phyloP scores from a whole-genome alignment of 1,140 invertebrate species.

The Drosophila orena region DNA sequence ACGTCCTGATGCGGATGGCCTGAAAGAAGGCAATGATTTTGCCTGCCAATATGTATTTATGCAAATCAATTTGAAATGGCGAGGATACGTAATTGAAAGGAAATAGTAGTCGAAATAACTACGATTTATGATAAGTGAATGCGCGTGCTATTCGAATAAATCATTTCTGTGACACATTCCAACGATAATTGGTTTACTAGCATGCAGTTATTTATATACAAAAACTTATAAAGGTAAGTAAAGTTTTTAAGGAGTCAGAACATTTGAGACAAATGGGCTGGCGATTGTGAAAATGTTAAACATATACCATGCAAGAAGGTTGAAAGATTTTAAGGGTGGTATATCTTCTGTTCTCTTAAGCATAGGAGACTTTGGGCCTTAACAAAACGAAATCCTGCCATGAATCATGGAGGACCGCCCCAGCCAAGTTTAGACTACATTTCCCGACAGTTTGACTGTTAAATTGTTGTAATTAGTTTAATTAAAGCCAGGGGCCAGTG shows the following conservation, averaged over 20 bases:
- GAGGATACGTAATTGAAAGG: conserved; percentile 20
- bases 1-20: conserved; percentile 17
- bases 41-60: conserved; percentile 26
- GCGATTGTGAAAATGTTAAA: neutral
- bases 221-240: neutral
- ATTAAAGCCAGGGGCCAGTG: conserved; percentile 59
- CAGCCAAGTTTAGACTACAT: conserved; percentile 17
- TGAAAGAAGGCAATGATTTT: conserved; percentile 57
- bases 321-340: too few species aligned
- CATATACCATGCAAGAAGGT: neutral
- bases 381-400: neutral
- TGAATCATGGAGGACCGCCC: conserved; percentile 9
- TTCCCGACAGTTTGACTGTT: conserved; percentile 32
- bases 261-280: neutral
- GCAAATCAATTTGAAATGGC: conserved; percentile 20
- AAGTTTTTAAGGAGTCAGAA: too few species aligned
- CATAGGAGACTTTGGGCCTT: neutral
- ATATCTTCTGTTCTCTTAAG: too few species aligned
- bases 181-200: neutral
- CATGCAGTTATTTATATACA: neutral
- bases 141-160: neutral
- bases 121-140: conserved; percentile 4
- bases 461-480: conserved; percentile 77
- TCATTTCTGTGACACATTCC: neutral
- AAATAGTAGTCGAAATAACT: conserved; percentile 13